Conservation (phyloP, 1,140 invertebrate genomes). For the Palaemon carinicauda region DNA sequence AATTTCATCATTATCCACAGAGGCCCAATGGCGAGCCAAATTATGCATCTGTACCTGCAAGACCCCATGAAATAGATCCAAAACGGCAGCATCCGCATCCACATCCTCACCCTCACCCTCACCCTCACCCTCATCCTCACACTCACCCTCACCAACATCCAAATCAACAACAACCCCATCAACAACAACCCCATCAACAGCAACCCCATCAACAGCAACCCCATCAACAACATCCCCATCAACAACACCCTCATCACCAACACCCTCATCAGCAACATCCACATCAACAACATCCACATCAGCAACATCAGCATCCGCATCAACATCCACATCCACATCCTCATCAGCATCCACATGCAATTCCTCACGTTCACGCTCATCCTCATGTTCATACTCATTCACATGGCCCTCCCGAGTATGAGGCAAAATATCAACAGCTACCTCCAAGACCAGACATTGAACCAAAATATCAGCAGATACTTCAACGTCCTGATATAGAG, state of each 20-base stretch:
- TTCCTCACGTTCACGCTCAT: neutral
- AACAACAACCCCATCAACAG: neutral
- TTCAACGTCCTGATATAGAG: conserved; percentile 10
- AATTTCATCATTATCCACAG: conserved; percentile 7
- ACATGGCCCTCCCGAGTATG: neutral
- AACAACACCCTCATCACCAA: neutral
- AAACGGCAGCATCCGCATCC: conserved; percentile 10
- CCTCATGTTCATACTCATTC: neutral
- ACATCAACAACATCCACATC: neutral
- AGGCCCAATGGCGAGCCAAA: conserved; percentile 17
- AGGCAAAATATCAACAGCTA: conserved; percentile 16
- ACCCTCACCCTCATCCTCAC: neutral
- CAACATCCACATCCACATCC: neutral
- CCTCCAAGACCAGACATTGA: conserved; percentile 30
- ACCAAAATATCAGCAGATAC: conserved; percentile 17
- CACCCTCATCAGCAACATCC: neutral
- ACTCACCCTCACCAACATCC: neutral
- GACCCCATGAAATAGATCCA: conserved; percentile 18
- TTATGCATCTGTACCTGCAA: neutral
- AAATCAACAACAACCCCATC: neutral
- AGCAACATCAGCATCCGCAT: neutral
- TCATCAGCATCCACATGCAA: neutral
- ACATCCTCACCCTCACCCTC: neutral
- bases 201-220: neutral
- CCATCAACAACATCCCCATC: neutral